Evolutionary conservation across 2,888 invertebrate genomes (phyloP).

Genomic region (Hecatera dysodea): DNA sequence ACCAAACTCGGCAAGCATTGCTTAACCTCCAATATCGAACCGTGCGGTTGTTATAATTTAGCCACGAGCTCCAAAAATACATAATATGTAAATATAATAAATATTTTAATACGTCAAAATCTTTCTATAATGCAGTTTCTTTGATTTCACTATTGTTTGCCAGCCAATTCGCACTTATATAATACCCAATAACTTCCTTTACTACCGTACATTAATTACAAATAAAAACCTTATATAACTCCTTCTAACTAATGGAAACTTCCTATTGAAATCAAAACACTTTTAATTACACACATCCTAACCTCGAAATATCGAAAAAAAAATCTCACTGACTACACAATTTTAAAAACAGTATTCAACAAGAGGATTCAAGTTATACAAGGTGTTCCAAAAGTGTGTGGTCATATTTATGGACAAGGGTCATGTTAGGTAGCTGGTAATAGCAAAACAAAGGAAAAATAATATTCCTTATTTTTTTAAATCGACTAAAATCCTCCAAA

Average conservation of each 20-base stretch:
- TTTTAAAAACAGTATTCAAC: slow-evolving; percentile 28
- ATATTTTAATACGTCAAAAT: no score
- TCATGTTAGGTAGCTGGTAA: no score
- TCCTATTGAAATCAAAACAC: slow-evolving; percentile 46
- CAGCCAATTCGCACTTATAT: background rate
- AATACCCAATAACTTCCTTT: background rate
- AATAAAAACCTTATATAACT: background rate
- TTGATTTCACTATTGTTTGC: background rate
- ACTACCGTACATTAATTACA: background rate
- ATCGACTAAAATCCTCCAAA: no score
- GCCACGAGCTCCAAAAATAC: no score
- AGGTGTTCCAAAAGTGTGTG: no score
- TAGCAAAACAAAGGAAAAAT: no score
- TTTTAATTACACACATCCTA: slow-evolving; percentile 48
- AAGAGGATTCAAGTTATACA: background rate
- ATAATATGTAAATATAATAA: no score
- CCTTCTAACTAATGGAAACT: slow-evolving; percentile 34
- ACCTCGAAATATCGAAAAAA: slow-evolving; percentile 46
- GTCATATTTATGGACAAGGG: no score
- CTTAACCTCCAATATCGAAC: no score
- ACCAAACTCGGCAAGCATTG: no score
- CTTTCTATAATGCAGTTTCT: background rate
- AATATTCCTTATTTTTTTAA: no score
- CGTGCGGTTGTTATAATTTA: no score
- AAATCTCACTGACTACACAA: slow-evolving; percentile 10